Evolutionary conservation across 2,113 vertebrate genomes (phyloP).

Genomic region (Acrocephalus arundinaceus): DNA sequence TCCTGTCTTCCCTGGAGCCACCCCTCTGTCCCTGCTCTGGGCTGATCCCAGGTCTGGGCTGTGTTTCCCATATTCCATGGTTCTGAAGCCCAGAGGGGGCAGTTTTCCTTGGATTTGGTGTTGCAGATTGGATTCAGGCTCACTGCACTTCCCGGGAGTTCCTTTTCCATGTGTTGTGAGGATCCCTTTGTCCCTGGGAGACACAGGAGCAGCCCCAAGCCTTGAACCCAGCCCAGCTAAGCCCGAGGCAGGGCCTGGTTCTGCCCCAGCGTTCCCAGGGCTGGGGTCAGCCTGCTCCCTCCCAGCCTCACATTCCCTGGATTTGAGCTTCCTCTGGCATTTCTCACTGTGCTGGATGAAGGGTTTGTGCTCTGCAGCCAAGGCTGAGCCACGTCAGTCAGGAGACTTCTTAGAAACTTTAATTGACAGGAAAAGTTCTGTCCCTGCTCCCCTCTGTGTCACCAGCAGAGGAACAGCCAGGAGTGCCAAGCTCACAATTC

Average conservation of each 20-base stretch:
- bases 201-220: background rate
- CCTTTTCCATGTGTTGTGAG: background rate
- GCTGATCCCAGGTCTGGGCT: too few relatives aligned
- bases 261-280: rapidly evolving
- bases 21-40: too few relatives aligned
- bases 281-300: background rate
- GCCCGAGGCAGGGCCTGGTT: background rate
- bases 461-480: background rate
- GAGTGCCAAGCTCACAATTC: background rate
- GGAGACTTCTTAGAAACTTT: background rate
- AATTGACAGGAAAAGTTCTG: slow-evolving; percentile 5
- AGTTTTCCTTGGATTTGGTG: background rate
- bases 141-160: background rate
- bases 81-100: background rate
- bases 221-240: background rate
- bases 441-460: background rate
- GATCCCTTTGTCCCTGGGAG: background rate
- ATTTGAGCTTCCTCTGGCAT: background rate
- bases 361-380: background rate
- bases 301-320: background rate
- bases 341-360: background rate
- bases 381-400: background rate
- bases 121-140: background rate
- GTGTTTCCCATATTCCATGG: background rate
- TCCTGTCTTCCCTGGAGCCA: background rate